Percentiles rank a stretch among this genome's conserved stretches.
These are phyloP conservation scores for Urosaurus nigricauda DNA, from an alignment of 2,797 vertebrate genomes.

Conservation along the genomic window DNA sequence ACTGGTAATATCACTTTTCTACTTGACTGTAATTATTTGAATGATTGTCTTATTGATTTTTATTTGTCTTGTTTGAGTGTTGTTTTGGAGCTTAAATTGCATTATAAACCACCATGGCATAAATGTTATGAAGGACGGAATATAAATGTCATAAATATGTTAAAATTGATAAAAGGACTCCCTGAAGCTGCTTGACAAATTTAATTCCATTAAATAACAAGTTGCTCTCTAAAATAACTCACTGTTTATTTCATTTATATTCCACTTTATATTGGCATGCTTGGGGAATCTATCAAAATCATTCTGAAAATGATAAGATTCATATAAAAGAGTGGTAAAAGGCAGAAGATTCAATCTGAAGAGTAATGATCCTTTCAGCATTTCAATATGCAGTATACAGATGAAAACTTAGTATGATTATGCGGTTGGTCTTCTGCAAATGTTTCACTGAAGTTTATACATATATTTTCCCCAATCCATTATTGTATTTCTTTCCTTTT, in stretches of 20 bases:
- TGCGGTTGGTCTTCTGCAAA: no score
- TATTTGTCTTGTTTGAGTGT: constrained; percentile 6
- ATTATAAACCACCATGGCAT: constrained; percentile 4
- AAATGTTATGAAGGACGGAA: constrained; percentile 13
- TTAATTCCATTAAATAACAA: not conserved
- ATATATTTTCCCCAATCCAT: no score
- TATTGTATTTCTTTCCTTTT: no score
- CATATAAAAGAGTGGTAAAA: not conserved
- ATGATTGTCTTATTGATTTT: not conserved
- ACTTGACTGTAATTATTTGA: not conserved
- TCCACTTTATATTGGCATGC: not conserved
- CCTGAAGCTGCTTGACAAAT: not conserved
- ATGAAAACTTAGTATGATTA: no score
- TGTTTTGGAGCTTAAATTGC: constrained; percentile 14
- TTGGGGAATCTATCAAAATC: not conserved
- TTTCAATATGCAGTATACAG: no score
- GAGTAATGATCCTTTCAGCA: no score
- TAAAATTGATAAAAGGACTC: not conserved
- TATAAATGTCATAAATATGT: not conserved
- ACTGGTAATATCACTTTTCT: not conserved
- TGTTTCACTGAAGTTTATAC: no score
- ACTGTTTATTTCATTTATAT: constrained; percentile 3
- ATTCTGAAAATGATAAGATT: not conserved
- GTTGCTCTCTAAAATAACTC: not conserved
- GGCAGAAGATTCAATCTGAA: no score